phyloP scores from a whole-genome alignment of 1,140 invertebrate species.

The Homalodisca vitripennis region DNA sequence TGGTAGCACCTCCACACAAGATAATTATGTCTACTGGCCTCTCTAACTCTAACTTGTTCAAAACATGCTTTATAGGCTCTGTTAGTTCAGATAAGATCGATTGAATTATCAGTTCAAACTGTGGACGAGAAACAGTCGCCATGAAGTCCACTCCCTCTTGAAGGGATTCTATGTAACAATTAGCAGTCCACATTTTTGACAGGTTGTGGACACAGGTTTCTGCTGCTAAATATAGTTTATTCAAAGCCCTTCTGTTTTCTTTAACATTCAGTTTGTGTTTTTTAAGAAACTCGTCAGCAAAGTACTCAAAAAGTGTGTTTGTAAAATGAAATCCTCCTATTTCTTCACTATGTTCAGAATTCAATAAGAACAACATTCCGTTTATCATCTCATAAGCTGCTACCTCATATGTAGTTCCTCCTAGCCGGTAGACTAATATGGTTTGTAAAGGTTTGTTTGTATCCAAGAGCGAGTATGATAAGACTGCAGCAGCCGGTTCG shows the following conservation, averaged over 20 bases:
- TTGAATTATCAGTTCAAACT: not conserved
- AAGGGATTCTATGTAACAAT: slow-evolving; percentile 19
- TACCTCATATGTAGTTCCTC: slow-evolving; percentile 4
- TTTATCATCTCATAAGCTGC: not conserved
- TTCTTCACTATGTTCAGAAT: not conserved
- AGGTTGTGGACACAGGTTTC: not conserved
- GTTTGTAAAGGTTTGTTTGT: not conserved
- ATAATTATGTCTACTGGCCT: not conserved
- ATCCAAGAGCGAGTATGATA: slow-evolving; percentile 13
- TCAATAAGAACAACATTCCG: not conserved
- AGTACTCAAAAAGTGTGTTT: not conserved
- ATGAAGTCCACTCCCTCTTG: slow-evolving; percentile 19
- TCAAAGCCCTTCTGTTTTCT: slow-evolving; percentile 1
- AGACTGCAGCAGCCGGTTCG: slow-evolving; percentile 3
- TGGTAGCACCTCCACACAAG: slow-evolving; percentile 7
- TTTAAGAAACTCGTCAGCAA: not conserved
- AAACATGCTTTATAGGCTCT: not conserved
- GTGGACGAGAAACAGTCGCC: not conserved
- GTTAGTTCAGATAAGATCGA: not conserved
- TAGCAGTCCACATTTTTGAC: not conserved
- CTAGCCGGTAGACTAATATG: slow-evolving; percentile 10
- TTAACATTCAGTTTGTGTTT: slow-evolving; percentile 6
- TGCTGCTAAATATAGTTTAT: not conserved
- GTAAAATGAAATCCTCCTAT: not conserved
- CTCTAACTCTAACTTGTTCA: not conserved